These are phyloP conservation scores for Cydia fagiglandana DNA, from an alignment of 1,140 invertebrate species.

Conservation along the genomic window DNA sequence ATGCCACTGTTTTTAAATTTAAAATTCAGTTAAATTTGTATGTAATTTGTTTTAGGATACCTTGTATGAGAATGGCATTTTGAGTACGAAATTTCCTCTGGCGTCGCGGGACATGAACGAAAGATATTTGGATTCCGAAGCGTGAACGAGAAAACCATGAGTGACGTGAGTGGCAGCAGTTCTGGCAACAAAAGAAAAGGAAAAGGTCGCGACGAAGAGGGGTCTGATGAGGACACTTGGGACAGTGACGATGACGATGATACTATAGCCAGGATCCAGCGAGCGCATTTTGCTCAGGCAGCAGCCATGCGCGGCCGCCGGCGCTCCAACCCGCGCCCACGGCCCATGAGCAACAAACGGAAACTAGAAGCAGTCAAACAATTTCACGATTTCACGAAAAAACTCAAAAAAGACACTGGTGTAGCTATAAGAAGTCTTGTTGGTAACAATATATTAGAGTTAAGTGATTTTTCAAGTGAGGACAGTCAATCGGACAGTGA, in stretches of 20 bases:
- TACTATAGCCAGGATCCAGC: conserved; percentile 70
- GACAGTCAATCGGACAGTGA: conserved; percentile 71
- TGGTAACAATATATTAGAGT: conserved; percentile 75
- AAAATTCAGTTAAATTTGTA: neutral
- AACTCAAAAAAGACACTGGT: conserved; percentile 77
- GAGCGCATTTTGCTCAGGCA: conserved; percentile 69
- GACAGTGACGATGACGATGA: conserved; percentile 75
- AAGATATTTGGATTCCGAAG: conserved; percentile 8
- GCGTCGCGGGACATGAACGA: conserved; percentile 18
- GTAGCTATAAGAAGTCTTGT: conserved; percentile 75
- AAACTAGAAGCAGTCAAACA: conserved; percentile 76
- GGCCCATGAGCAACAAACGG: conserved; percentile 70
- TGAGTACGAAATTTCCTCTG: neutral
- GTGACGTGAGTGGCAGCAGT: conserved; percentile 58
- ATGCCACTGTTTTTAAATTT: conserved; percentile 37
- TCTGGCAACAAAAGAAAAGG: conserved; percentile 61
- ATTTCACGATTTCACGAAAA: conserved; percentile 78
- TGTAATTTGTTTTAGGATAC: conserved; percentile 8
- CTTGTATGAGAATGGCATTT: conserved; percentile 12
- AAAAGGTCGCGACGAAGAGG: conserved; percentile 55
- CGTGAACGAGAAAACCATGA: conserved; percentile 49
- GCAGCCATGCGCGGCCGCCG: conserved; percentile 69
- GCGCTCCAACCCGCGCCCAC: conserved; percentile 52
- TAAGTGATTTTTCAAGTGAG: conserved; percentile 76
- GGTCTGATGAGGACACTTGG: conserved; percentile 64